These are phyloP conservation scores for Pluvianellus socialis DNA, from an alignment of 2,113 vertebrate species.

Conservation along the genomic window DNA sequence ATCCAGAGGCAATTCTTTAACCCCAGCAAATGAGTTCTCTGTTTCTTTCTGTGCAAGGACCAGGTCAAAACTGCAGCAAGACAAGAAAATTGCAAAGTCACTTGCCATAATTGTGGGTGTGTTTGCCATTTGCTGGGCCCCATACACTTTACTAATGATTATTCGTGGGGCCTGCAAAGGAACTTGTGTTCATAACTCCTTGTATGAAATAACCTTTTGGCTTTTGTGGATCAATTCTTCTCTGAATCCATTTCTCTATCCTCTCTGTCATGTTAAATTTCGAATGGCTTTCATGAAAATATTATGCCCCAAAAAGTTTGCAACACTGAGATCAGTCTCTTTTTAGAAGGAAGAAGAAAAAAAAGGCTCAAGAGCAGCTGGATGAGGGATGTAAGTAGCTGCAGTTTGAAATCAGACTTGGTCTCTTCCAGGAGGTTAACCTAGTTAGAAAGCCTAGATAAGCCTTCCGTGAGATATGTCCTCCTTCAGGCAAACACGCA, in stretches of 20 bases:
- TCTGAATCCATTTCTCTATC: constrained; percentile 86
- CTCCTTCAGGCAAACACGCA: not conserved
- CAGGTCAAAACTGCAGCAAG: constrained; percentile 46
- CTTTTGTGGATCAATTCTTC: constrained; percentile 88
- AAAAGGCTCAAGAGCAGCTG: not conserved
- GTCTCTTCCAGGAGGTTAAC: not conserved
- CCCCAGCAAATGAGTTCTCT: not conserved
- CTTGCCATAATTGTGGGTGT: constrained; percentile 81
- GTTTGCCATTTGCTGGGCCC: constrained; percentile 86
- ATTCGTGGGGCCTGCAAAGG: constrained; percentile 72
- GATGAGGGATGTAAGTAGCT: not conserved
- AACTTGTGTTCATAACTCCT: constrained; percentile 49
- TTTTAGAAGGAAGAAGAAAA: not conserved
- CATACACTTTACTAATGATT: constrained; percentile 82
- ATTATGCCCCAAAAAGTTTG: constrained; percentile 6
- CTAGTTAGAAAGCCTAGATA: not conserved
- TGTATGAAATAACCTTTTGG: constrained; percentile 86
- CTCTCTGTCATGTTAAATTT: constrained; percentile 84
- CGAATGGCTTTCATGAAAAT: constrained; percentile 76
- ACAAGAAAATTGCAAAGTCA: constrained; percentile 83
- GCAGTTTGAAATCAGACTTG: not conserved
- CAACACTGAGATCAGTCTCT: not conserved
- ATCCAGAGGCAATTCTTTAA: not conserved
- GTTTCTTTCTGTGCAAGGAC: not conserved
- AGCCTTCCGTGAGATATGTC: not conserved